Evolutionary conservation across 1,140 invertebrate species (phyloP).

Genomic region (Bombyx mori): DNA sequence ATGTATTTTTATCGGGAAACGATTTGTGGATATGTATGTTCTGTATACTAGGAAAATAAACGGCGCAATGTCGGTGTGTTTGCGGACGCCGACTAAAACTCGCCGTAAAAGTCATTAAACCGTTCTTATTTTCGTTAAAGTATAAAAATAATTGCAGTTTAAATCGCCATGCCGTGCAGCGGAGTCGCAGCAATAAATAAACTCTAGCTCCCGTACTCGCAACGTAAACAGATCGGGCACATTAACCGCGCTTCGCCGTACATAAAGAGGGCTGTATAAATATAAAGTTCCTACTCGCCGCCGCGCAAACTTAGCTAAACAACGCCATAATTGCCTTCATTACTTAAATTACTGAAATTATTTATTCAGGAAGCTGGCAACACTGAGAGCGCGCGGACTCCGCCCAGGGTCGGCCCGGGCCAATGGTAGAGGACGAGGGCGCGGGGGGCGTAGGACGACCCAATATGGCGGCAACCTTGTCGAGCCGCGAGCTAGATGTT

Average conservation of each 20-base stretch:
- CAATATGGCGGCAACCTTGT: conserved; percentile 57
- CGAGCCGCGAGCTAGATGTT: conserved; percentile 26
- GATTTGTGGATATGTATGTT: no score
- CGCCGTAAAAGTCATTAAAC: conserved; percentile 35
- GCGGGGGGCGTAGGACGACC: conserved; percentile 36
- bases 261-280: conserved; percentile 70
- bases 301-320: conserved; percentile 70
- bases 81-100: no score
- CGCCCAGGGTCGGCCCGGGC: conserved; percentile 32
- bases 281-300: conserved; percentile 69
- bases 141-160: conserved; percentile 66
- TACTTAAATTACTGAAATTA: conserved; percentile 72
- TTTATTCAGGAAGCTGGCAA: conserved; percentile 72
- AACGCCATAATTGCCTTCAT: conserved; percentile 72
- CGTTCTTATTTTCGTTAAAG: conserved; percentile 50
- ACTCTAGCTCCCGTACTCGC: conserved; percentile 33
- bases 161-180: conserved; percentile 33
- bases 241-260: conserved; percentile 67
- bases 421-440: conserved; percentile 30
- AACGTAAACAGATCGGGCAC: conserved; percentile 68
- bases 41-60: no score
- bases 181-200: conserved; percentile 60
- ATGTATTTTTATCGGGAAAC: no score
- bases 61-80: no score
- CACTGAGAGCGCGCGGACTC: conserved; percentile 51